A percentile compares a stretch with the other conserved stretches of the same genome.
phyloP scores from a whole-genome alignment of 2,113 vertebrate species.

The Paracanthobrama guichenoti region DNA sequence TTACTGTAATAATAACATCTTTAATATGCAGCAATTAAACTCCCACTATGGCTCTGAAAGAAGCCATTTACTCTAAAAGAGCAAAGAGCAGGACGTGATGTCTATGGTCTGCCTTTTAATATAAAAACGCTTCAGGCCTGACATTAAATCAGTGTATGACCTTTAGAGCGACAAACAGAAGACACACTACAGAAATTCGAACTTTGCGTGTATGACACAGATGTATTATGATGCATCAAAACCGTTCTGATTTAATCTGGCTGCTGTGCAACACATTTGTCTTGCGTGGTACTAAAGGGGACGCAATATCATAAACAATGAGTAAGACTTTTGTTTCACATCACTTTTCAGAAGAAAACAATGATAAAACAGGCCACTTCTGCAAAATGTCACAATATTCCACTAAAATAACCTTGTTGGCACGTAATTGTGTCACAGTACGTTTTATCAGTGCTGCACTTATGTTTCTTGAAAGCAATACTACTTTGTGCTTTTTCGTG shows the following conservation, averaged over 20 bases:
- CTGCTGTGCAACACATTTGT: not conserved
- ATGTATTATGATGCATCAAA: conserved; percentile 10
- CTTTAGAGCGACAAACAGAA: conserved; percentile 61
- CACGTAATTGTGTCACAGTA: not conserved
- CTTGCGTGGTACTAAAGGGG: not conserved
- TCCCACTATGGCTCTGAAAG: conserved; percentile 74
- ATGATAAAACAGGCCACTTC: conserved; percentile 5
- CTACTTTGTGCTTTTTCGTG: not conserved
- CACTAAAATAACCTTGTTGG: not conserved
- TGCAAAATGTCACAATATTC: conserved; percentile 20
- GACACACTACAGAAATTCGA: conserved; percentile 40
- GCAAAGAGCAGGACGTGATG: conserved; percentile 70
- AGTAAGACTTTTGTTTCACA: conserved; percentile 3
- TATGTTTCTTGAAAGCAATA: not conserved
- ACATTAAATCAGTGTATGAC: conserved; percentile 55
- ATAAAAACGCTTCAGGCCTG: conserved; percentile 67
- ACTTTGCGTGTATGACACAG: not conserved
- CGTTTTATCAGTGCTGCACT: not conserved
- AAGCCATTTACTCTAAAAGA: conserved; percentile 67
- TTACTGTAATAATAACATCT: conserved; percentile 65
- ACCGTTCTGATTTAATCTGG: not conserved
- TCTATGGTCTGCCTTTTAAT: conserved; percentile 67
- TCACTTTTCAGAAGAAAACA: conserved; percentile 10
- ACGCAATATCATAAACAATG: conserved; percentile 12
- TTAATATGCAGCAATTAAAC: conserved; percentile 72